Evolutionary conservation across 2,888 invertebrate genomes (phyloP), one percentile per base, ranked within the genome.

Genomic region (Microctonus hyperodae): DNA sequence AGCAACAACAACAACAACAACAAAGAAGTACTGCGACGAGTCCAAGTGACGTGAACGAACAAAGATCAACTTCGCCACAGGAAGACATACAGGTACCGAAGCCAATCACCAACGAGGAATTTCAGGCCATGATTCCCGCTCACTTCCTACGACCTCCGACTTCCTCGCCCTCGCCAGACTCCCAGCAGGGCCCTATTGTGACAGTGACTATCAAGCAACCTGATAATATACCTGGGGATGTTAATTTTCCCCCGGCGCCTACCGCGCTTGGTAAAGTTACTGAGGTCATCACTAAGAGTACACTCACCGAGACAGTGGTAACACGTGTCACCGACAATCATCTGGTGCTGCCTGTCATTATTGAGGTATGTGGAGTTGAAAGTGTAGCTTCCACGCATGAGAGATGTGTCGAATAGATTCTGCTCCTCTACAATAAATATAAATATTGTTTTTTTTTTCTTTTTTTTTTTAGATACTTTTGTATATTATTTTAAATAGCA

Each of bases 231-330:
- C 88, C 90, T 78, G 90, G 90, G 79, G 88, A 89, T 77, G 88
- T 91, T 79, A 88, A 89, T 82, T 89, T 92, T 81, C 94, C 94
- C 76, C 94, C 95, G 81, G 89, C 94, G 77, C 94, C 94, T 73
- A 91, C 92, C 72, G 88, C 91, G 77, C 89, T 93, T 83, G 96
- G 96, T 84, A 89, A 90, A 85, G 93, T 95, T 87, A 96, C 95
- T 76, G 96, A 96, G 88, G 94, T 93, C 85, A 94, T 96, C 88
- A 96, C 96, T 85, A 96, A 95, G 90, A 94, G 95, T 83, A 96
- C 96, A 76, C 92, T 95, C 88, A 96, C 96, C 82, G 96, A 96
- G 88, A 96, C 95, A 74, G 94, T 95, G 76, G 95, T 96, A 87
- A 96, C 96, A 77, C 89, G 96, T 83, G 91, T 96, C 86, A 96